Conservation (phyloP, 2,797 vertebrate genomes). For the Dicrostonyx torquatus region DNA sequence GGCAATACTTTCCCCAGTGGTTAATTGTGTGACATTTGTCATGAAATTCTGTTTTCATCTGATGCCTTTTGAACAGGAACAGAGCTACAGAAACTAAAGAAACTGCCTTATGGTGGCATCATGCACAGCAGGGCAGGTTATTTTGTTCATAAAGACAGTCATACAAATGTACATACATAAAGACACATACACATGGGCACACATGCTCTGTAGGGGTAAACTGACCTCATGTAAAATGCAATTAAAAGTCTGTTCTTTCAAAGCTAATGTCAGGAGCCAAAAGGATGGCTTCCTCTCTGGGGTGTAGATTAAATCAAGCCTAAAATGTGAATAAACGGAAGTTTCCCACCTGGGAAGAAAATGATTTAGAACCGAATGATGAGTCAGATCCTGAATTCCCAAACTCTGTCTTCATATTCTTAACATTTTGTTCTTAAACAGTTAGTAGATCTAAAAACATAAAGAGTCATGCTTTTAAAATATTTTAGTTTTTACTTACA, state of each 20-base stretch:
- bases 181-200: background rate
- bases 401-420: background rate
- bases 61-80: background rate
- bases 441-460: background rate
- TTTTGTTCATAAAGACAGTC: background rate
- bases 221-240: background rate
- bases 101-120: background rate
- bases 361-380: background rate
- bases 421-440: background rate
- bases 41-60: background rate
- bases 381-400: background rate
- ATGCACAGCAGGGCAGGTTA: background rate
- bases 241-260: background rate
- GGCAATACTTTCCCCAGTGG: background rate
- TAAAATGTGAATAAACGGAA: background rate
- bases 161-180: background rate
- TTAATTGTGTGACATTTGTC: background rate
- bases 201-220: background rate
- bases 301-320: background rate
- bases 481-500: background rate
- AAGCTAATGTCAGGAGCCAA: background rate
- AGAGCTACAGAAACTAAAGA: constrained; percentile 3
- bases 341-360: background rate
- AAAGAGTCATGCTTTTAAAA: background rate
- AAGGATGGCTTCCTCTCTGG: background rate